A percentile compares a stretch with the other conserved stretches of the same genome.
phyloP scores from a whole-genome alignment of 53 echinoderm and acorn worm genomes.

The Paelopatides confundens region DNA sequence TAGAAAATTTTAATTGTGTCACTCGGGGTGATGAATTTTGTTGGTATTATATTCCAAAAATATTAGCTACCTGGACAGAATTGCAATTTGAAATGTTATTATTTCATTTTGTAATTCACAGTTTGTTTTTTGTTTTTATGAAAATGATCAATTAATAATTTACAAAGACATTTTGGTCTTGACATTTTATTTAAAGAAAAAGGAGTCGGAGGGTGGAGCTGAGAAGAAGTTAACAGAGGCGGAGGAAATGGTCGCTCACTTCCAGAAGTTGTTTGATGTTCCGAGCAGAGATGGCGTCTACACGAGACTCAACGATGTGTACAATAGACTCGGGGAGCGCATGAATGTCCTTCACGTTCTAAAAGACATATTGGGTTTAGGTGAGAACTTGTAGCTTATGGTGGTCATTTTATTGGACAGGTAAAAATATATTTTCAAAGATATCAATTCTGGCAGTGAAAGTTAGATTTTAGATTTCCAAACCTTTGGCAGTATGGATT shows the following conservation, averaged over 20 bases:
- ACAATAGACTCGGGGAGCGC: slow-evolving; percentile 79
- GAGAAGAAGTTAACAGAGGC: slow-evolving; percentile 54
- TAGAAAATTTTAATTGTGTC: too few relatives aligned
- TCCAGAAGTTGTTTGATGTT: slow-evolving; percentile 93
- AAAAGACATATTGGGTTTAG: slow-evolving; percentile 79
- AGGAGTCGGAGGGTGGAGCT: neutral
- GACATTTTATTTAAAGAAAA: neutral
- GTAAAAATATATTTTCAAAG: neutral
- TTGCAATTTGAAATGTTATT: too few relatives aligned
- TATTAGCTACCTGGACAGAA: too few relatives aligned
- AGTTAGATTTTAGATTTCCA: neutral
- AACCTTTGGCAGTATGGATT: too few relatives aligned
- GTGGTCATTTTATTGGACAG: neutral
- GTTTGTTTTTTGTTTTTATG: too few relatives aligned
- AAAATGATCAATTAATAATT: too few relatives aligned
- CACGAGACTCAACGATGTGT: slow-evolving; percentile 90
- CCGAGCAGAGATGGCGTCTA: slow-evolving; percentile 80
- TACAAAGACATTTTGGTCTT: too few relatives aligned
- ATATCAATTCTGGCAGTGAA: neutral
- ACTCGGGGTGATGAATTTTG: too few relatives aligned
- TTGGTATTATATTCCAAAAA: too few relatives aligned
- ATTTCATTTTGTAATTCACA: too few relatives aligned
- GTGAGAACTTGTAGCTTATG: slow-evolving; percentile 58
- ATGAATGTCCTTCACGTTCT: slow-evolving; percentile 84
- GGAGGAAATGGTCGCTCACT: slow-evolving; percentile 68